phyloP scores from a whole-genome alignment of 92 coral and sea anemone species.

The Siderastrea radians region DNA sequence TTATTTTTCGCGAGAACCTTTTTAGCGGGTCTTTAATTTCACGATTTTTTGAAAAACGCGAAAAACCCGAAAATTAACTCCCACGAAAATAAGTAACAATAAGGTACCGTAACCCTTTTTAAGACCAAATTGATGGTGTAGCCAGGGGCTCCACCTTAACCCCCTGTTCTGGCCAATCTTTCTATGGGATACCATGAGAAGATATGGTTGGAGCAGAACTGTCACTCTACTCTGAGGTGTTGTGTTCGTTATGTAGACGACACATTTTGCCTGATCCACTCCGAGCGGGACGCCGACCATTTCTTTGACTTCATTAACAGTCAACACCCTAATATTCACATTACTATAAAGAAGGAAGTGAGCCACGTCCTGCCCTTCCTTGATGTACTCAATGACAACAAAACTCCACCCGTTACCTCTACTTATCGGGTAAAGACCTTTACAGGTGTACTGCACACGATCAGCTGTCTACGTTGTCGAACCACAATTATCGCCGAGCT shows the following conservation, averaged over 20 bases:
- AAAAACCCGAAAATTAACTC: too few relatives aligned
- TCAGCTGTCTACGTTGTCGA: too few relatives aligned
- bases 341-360: slow-evolving; percentile 5
- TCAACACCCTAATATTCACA: background rate
- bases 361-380: background rate
- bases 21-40: too few relatives aligned
- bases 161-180: slow-evolving; percentile 17
- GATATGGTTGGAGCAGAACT: slow-evolving; percentile 3
- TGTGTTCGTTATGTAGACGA: slow-evolving; percentile 20
- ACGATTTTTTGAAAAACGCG: too few relatives aligned
- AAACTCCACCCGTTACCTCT: too few relatives aligned
- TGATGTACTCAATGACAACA: too few relatives aligned
- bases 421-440: too few relatives aligned
- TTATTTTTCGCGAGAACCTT: too few relatives aligned
- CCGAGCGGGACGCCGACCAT: background rate
- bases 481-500: too few relatives aligned
- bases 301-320: background rate
- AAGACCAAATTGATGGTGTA: slow-evolving; percentile 27
- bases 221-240: background rate
- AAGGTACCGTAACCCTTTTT: background rate
- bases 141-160: slow-evolving; percentile 21
- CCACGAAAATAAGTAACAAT: too few relatives aligned
- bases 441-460: too few relatives aligned
- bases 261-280: slow-evolving; percentile 16
- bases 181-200: slow-evolving; percentile 54